phyloP scores from a whole-genome alignment of 2,113 vertebrate genomes.

The Saguinus midas region DNA sequence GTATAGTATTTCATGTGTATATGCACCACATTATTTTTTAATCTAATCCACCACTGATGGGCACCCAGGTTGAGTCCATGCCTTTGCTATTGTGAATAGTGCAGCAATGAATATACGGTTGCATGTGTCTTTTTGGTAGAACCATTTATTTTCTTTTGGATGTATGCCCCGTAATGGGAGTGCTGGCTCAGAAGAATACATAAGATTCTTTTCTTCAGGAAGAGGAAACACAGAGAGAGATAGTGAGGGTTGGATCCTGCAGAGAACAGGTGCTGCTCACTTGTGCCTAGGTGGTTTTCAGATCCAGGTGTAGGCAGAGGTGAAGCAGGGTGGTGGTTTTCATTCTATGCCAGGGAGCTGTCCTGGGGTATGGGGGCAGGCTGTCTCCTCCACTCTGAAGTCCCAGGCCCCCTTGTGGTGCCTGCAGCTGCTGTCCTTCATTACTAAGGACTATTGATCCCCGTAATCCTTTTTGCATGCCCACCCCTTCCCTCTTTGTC shows the following conservation, averaged over 20 bases:
- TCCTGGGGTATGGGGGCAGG: rapidly evolving
- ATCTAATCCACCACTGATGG: no score
- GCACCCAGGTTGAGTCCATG: no score
- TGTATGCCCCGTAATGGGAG: no score
- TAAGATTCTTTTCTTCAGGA: neutral
- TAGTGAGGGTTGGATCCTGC: neutral
- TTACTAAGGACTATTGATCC: constrained; percentile 66
- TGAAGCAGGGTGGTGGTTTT: neutral
- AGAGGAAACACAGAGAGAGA: neutral
- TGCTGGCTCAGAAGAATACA: neutral
- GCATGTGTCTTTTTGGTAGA: no score
- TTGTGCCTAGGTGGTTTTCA: neutral
- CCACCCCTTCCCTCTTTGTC: constrained; percentile 42
- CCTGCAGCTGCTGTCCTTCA: constrained; percentile 48
- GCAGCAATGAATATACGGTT: no score
- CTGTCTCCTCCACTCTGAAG: neutral
- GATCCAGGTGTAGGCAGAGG: neutral
- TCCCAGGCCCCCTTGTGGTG: neutral
- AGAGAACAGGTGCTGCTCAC: neutral
- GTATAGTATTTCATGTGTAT: no score
- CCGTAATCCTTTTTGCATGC: constrained; percentile 68
- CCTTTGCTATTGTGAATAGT: no score
- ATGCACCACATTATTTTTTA: no score
- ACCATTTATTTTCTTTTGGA: no score
- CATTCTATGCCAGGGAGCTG: neutral